Base-by-base conservation (phyloP, 2,113 vertebrate species). In the Corydoras sp. region DNA sequence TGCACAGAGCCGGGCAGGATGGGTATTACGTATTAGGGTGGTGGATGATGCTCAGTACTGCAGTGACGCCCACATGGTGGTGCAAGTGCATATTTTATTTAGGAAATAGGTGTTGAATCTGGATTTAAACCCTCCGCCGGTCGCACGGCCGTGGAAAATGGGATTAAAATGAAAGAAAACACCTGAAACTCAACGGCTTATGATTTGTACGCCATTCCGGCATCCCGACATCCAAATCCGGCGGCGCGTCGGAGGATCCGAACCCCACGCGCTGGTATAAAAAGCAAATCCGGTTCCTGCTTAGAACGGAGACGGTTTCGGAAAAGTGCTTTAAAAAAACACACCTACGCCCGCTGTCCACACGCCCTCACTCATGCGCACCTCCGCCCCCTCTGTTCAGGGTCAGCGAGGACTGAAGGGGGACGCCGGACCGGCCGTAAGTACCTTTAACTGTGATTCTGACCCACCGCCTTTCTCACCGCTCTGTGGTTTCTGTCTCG, bases 231-330 rank as follows among this genome's bases (percentile, higher is more conserved):
- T 15, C 2, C 15, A 10, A 60, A 54, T 61, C n/a, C 49, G 29
- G 29, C 18, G 48, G 50, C 32, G 30, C 8, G 49, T 14, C 29
- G 54, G 51, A 67, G n/a, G 13, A 68, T 9, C 43, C 49, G 48
- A 43, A 74, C 56, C 58, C 65, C 50, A 62, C 59, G 24, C 55
- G 65, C 31, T 56, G n/a, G 55, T 74, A 74, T 68, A 56, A 74
- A 62, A 68, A 74, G 65, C 31, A 49, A 68, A 68, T 74, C 72
- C 68, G 53, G 55, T 74, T 74, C 18, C 11, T 43, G 58, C 30
- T 56, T 43, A 30, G 10, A 48, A 55, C 11, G 3, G 4, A 13
- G 12, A 55, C 58, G 54, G 50, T 30, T 62, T 55, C 65, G 2
- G n/a, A 54, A 35, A 61, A 49, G 31, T 1, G 14, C 18, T 51